Conservation (phyloP, 2,888 invertebrate genomes). For the Lissonota sp. region DNA sequence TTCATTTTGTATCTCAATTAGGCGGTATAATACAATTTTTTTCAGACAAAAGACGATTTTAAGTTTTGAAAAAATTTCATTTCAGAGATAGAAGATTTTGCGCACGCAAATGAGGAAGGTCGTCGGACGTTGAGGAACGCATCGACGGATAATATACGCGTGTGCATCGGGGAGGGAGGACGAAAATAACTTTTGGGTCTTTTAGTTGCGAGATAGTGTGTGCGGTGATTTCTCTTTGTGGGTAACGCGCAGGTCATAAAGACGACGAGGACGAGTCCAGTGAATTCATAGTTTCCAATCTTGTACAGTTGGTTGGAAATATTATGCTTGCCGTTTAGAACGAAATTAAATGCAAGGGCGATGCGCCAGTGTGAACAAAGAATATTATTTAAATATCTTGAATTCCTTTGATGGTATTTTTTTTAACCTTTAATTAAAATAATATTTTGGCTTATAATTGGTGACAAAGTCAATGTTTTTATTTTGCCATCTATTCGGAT, state of each 20-base stretch:
- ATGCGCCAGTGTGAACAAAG: no score
- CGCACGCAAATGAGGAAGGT: constrained; percentile 68
- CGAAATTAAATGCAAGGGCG: no score
- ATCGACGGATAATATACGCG: constrained; percentile 70
- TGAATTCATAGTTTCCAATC: constrained; percentile 28
- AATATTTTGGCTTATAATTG: no score
- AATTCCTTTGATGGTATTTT: no score
- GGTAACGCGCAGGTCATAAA: constrained; percentile 75
- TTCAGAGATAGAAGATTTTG: constrained; percentile 37
- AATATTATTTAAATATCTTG: no score
- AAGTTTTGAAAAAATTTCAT: no score
- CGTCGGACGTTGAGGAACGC: constrained; percentile 79
- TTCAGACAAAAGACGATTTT: constrained; percentile 2
- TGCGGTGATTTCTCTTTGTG: constrained; percentile 33
- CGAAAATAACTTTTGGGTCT: constrained; percentile 75
- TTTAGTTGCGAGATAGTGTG: constrained; percentile 47
- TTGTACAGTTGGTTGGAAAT: neutral
- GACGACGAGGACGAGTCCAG: constrained; percentile 48
- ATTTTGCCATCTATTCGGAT: no score
- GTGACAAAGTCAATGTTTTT: no score
- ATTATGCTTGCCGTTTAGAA: neutral
- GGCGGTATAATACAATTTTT: neutral
- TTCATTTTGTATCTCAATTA: neutral
- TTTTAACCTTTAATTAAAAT: no score
- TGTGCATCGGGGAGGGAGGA: constrained; percentile 68